Conservation (phyloP, 2,888 invertebrate genomes). For the Pocota personata region DNA sequence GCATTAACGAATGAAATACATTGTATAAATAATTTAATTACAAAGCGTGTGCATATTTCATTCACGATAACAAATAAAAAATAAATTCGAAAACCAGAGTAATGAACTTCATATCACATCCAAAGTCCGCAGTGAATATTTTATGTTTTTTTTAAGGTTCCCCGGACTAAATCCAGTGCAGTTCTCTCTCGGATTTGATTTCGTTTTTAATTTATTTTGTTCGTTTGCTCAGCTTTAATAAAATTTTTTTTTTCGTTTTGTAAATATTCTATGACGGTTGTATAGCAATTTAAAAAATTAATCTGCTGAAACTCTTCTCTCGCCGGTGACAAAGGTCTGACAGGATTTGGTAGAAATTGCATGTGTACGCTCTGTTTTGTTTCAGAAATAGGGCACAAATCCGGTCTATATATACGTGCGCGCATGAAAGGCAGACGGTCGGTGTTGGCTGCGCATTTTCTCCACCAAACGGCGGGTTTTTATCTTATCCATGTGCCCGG, state of each 20-base stretch:
- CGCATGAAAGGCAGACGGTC: neutral
- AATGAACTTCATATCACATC: neutral
- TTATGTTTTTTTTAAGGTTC: neutral
- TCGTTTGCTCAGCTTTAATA: too few species aligned
- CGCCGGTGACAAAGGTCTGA: too few species aligned
- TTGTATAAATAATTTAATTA: neutral
- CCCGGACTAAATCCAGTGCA: neutral
- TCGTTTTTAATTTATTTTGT: neutral
- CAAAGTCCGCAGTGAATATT: neutral
- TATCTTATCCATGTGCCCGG: neutral
- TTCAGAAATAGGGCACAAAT: conserved; percentile 33
- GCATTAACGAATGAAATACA: too few species aligned
- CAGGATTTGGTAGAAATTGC: neutral
- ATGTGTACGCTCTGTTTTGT: neutral
- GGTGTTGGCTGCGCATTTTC: neutral
- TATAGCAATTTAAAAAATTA: too few species aligned
- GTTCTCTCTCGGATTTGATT: neutral
- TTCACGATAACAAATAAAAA: too few species aligned
- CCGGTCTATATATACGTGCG: conserved; percentile 1
- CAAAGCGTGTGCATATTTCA: neutral
- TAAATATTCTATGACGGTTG: too few species aligned
- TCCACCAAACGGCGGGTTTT: neutral
- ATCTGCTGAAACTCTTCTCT: too few species aligned
- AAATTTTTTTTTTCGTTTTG: neutral
- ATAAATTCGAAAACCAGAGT: neutral